Evolutionary conservation across 2,113 vertebrate species (phyloP), one percentile per base, ranked within the genome.

Genomic region (Bubo bubo): DNA sequence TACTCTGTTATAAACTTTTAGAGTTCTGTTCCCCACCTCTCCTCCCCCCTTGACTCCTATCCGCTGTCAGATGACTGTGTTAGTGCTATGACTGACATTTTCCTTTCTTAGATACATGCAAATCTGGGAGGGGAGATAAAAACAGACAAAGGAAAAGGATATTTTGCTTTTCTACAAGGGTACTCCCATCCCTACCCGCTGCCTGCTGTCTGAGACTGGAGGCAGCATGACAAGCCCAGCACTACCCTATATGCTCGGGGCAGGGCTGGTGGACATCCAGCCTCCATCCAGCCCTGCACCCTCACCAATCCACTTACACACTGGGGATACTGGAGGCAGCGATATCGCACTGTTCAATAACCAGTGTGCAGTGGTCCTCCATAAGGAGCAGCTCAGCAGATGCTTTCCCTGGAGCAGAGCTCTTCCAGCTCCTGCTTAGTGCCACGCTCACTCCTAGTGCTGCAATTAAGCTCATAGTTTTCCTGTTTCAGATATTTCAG

Each of bases 261-360:
- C 16, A 88, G 47, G 64, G 32, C 55, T 79, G 52, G 32, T 67
- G 62, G n/a, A 20, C 22, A 73, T 64, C 83, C 23, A 14, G 10
- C 27, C 12, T 62, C 30, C n/a, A 16, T 17, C 49, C 56, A 34
- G 24, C 9, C 4, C 43, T 0, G 1, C 39, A 39, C 34, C 35
- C 71, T 39, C 47, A n/a, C 10, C 34, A 16, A 19, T 27, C 23
- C 26, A 4, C 20, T 41, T 60, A 30, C 1, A 0, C 62, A 5
- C 63, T 58, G 59, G 24, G 17, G 3, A 4, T 60, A 39, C 35
- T 56, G 79, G 34, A 16, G 16, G 1, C 43, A 43, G 19, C 4
- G 35, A 12, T 7, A 28, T 0, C 0, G 0, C 22, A 3, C 37
- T 45, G 47, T 35, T 77, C 2, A 1, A 11, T 32, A 64, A 39